Percentiles rank a stretch among this genome's conserved stretches.
phyloP scores from a whole-genome alignment of 2,888 invertebrate species.

The Saturnia pavonia region DNA sequence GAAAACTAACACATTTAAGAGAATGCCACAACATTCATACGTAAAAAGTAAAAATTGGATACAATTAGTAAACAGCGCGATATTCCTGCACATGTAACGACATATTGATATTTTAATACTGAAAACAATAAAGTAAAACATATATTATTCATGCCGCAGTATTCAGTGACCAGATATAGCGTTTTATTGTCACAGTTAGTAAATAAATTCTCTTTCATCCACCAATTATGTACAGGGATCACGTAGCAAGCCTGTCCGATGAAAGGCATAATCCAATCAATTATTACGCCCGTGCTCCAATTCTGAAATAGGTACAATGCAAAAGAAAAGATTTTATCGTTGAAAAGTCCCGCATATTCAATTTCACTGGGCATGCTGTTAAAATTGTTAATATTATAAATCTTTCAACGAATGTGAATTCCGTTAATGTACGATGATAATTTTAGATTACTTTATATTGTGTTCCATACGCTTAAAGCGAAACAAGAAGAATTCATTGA shows the following conservation, averaged over 20 bases:
- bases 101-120: slow-evolving; percentile 39
- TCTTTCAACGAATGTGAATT: not conserved
- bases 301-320: slow-evolving; percentile 54
- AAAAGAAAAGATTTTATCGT: slow-evolving; percentile 59
- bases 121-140: slow-evolving; percentile 49
- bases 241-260: slow-evolving; percentile 58
- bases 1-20: not conserved
- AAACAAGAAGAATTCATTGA: too few relatives aligned
- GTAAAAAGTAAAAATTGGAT: not conserved
- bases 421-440: not conserved
- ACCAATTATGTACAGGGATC: slow-evolving; percentile 72
- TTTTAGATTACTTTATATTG: not conserved
- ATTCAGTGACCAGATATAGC: slow-evolving; percentile 54
- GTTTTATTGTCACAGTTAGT: slow-evolving; percentile 68
- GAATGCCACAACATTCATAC: not conserved
- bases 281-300: slow-evolving; percentile 69
- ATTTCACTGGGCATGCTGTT: not conserved
- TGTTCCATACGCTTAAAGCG: too few relatives aligned
- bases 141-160: slow-evolving; percentile 58
- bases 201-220: slow-evolving; percentile 63
- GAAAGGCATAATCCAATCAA: slow-evolving; percentile 77
- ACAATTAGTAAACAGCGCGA: not conserved
- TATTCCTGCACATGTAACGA: slow-evolving; percentile 28
- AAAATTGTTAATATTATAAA: not conserved
- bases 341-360: slow-evolving; percentile 29